phyloP scores from a whole-genome alignment of 2,797 vertebrate species.

The Sphaeramia orbicularis region DNA sequence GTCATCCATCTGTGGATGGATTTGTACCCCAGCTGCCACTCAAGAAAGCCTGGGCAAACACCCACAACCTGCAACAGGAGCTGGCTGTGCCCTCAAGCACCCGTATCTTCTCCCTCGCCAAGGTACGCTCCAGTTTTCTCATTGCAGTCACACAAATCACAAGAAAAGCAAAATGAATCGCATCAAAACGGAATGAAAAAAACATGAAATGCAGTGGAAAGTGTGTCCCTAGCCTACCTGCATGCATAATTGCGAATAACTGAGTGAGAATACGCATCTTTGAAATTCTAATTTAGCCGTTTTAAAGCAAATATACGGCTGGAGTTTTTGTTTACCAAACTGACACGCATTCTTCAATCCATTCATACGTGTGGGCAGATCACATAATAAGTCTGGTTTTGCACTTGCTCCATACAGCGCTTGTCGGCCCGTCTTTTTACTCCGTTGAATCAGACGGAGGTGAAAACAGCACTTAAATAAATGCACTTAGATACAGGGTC shows the following conservation, averaged over 20 bases:
- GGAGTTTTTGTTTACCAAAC: slow-evolving; percentile 1
- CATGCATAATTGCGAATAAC: slow-evolving; percentile 36
- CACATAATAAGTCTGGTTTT: neutral
- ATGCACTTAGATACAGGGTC: slow-evolving; percentile 12
- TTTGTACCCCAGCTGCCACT: slow-evolving; percentile 91
- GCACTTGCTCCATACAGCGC: neutral
- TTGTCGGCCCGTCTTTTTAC: neutral
- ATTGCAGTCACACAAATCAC: slow-evolving; percentile 42
- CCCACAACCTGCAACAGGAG: slow-evolving; percentile 87
- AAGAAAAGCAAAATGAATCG: slow-evolving; percentile 6
- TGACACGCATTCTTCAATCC: slow-evolving; percentile 11
- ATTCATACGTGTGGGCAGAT: neutral
- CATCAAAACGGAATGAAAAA: slow-evolving; percentile 1
- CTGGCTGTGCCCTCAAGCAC: slow-evolving; percentile 91
- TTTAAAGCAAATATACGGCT: too few relatives aligned
- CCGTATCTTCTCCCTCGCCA: slow-evolving; percentile 92
- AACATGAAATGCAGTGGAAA: slow-evolving; percentile 16
- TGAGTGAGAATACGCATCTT: slow-evolving; percentile 20
- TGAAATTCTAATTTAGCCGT: slow-evolving; percentile 8
- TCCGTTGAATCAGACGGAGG: slow-evolving; percentile 24
- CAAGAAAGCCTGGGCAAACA: slow-evolving; percentile 89
- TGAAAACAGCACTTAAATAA: slow-evolving; percentile 6
- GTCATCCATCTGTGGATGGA: slow-evolving; percentile 93
- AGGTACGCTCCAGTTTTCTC: slow-evolving; percentile 82
- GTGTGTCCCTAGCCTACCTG: slow-evolving; percentile 7